Evolutionary conservation across 2,888 invertebrate species (phyloP).

Genomic region (Pristionchus maxplancki): DNA sequence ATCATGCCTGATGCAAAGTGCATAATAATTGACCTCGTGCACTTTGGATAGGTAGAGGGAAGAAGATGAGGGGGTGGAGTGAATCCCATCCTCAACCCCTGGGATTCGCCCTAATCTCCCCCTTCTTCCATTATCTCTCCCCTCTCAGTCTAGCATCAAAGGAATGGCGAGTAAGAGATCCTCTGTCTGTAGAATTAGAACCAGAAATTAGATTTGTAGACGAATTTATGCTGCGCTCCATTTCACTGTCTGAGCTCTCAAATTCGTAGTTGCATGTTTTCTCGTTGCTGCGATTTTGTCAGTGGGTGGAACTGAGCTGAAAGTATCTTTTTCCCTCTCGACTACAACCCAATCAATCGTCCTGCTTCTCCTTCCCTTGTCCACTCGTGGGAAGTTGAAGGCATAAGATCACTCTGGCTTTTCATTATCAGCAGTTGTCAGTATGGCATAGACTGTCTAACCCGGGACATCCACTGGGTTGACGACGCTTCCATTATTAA

Average conservation of each 20-base stretch:
- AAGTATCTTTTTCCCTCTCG: not conserved
- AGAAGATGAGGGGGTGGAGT: not conserved
- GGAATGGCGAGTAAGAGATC: not conserved
- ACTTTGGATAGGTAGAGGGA: not conserved
- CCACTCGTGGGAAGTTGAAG: not conserved
- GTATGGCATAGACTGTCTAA: no score
- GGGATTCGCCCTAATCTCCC: not conserved
- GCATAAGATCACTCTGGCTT: not conserved
- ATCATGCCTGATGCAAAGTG: no score
- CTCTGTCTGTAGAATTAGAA: not conserved
- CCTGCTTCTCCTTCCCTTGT: not conserved
- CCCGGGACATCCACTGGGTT: no score
- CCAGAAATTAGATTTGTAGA: not conserved
- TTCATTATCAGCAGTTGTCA: not conserved
- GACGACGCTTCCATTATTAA: not conserved
- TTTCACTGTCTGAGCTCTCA: not conserved
- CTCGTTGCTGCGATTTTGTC: not conserved
- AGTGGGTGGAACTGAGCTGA: not conserved
- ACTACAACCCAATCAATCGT: not conserved
- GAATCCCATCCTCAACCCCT: not conserved
- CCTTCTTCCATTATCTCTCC: not conserved
- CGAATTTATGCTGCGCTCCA: not conserved
- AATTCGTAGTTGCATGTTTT: not conserved
- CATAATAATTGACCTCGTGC: not conserved
- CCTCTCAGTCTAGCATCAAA: not conserved